Percentiles rank a stretch among this genome's conserved stretches.
phyloP scores from a whole-genome alignment of 53 echinoderm and acorn worm genomes.

The Paracentrotus lividus region DNA sequence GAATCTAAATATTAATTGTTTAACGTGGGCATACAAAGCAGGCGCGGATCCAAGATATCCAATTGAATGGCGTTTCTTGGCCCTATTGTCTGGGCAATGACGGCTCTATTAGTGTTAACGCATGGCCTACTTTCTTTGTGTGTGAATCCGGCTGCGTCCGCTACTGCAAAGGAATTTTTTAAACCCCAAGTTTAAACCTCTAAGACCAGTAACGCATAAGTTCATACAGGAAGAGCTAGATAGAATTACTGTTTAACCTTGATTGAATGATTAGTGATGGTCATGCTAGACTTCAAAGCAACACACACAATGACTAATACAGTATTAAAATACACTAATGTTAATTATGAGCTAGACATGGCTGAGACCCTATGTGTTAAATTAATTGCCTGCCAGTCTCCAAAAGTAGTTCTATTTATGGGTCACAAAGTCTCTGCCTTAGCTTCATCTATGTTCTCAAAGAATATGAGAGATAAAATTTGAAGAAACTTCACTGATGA shows the following conservation, averaged over 20 bases:
- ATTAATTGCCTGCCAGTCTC: neutral
- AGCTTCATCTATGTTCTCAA: neutral
- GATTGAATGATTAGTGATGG: slow-evolving; percentile 24
- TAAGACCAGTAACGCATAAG: too few species aligned
- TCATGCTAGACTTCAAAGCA: neutral
- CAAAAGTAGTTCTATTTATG: neutral
- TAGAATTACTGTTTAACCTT: neutral
- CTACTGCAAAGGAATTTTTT: too few species aligned
- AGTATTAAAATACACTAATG: neutral
- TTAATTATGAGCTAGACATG: neutral
- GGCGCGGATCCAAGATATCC: too few species aligned
- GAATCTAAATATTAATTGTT: too few species aligned
- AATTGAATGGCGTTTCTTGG: too few species aligned
- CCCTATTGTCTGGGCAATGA: too few species aligned
- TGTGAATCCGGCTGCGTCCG: too few species aligned
- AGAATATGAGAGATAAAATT: neutral
- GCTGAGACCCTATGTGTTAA: neutral
- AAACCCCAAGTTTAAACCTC: too few species aligned
- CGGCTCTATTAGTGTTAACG: too few species aligned
- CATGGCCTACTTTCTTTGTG: too few species aligned
- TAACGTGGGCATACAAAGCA: too few species aligned
- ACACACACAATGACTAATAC: slow-evolving; percentile 7
- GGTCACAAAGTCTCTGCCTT: neutral
- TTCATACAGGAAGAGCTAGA: neutral
- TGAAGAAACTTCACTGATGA: neutral